phyloP scores from a whole-genome alignment of 2,113 vertebrate genomes.

The Phyllostomus hastatus region DNA sequence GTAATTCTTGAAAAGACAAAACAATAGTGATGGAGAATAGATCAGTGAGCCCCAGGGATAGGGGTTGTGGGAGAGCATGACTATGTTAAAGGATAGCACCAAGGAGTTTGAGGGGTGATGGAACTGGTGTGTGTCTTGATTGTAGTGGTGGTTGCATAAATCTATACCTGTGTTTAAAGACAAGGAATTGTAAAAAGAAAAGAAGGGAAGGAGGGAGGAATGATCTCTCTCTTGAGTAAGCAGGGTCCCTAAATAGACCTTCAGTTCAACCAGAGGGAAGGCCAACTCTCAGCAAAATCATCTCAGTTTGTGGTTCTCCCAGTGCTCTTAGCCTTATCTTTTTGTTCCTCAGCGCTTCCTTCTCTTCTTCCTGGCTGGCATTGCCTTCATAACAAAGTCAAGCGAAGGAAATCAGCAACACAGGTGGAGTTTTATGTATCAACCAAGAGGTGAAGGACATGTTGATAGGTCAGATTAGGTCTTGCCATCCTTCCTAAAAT shows the following conservation, averaged over 20 bases:
- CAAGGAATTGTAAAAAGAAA: neutral
- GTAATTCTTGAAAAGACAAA: constrained; percentile 25
- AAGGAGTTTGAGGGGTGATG: neutral
- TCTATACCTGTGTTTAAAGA: neutral
- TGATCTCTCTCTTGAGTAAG: neutral
- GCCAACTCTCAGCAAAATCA: neutral
- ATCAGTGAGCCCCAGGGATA: neutral
- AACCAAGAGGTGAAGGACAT: neutral
- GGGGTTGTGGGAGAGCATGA: neutral
- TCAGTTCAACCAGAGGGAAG: neutral
- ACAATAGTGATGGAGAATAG: neutral
- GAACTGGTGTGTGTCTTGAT: neutral
- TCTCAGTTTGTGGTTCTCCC: neutral
- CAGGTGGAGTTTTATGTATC: neutral
- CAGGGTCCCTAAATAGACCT: neutral
- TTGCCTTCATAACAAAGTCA: neutral
- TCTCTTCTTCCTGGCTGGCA: neutral
- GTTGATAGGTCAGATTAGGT: neutral
- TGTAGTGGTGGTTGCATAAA: neutral
- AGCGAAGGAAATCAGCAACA: neutral
- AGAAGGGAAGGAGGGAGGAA: neutral
- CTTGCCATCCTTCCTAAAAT: neutral
- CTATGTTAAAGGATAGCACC: neutral
- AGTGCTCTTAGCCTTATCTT: neutral
- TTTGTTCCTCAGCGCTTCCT: neutral